These are phyloP conservation scores for Drosophila kikkawai DNA, from an alignment of 1,140 invertebrate species.

Conservation along the genomic window DNA sequence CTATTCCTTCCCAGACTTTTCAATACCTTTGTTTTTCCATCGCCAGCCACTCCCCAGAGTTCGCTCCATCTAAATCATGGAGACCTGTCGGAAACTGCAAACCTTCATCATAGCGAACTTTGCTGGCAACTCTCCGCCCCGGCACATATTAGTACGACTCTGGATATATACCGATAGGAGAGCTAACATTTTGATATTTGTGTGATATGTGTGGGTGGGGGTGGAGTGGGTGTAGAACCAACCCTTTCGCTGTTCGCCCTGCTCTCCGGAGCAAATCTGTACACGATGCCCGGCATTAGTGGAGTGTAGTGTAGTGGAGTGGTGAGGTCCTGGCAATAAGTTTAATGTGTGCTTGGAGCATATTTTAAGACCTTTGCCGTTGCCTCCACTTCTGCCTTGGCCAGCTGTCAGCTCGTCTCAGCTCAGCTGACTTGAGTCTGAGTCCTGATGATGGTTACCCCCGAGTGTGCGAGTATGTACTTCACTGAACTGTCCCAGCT, in stretches of 20 bases:
- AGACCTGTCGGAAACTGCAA: slow-evolving; percentile 31
- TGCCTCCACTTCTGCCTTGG: slow-evolving; percentile 45
- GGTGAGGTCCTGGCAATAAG: slow-evolving; percentile 65
- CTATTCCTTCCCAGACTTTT: neutral
- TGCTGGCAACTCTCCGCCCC: slow-evolving; percentile 45
- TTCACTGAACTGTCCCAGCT: slow-evolving; percentile 81
- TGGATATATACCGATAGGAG: slow-evolving; percentile 35
- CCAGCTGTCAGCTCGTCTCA: slow-evolving; percentile 72
- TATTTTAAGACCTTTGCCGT: slow-evolving; percentile 65
- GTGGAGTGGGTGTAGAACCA: slow-evolving; percentile 33
- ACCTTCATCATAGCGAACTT: slow-evolving; percentile 37
- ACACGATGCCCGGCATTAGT: slow-evolving; percentile 63
- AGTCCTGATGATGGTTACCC: slow-evolving; percentile 67
- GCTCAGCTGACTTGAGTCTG: slow-evolving; percentile 47
- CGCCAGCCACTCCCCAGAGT: slow-evolving; percentile 22
- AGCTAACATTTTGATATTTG: slow-evolving; percentile 68
- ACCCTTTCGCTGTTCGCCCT: slow-evolving; percentile 71
- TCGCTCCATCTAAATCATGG: slow-evolving; percentile 48
- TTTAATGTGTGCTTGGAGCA: slow-evolving; percentile 81
- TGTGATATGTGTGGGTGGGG: slow-evolving; percentile 47
- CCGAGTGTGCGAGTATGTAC: slow-evolving; percentile 56
- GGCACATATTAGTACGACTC: slow-evolving; percentile 30
- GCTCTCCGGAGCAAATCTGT: slow-evolving; percentile 67
- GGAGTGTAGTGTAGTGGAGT: neutral
- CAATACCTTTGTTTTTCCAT: neutral